Conservation (phyloP, 2,888 invertebrate genomes). For the Cephus rjabovi region DNA sequence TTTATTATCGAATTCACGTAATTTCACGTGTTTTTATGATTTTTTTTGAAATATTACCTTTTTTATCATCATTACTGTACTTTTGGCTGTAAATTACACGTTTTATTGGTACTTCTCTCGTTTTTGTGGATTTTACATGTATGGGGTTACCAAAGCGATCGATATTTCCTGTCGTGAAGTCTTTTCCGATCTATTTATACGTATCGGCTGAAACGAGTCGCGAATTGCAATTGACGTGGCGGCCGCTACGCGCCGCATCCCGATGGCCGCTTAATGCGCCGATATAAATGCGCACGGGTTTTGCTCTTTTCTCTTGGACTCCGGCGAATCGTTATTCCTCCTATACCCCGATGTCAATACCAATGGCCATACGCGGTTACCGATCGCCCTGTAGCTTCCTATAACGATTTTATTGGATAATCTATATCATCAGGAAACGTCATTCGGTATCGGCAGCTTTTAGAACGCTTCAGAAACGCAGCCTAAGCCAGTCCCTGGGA, state of each 20-base stretch:
- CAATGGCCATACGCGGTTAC: not conserved
- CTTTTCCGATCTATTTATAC: not conserved
- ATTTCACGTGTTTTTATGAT: not conserved
- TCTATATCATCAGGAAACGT: constrained; percentile 41
- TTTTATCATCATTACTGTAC: not conserved
- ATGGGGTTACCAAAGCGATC: not conserved
- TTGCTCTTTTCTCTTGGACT: not conserved
- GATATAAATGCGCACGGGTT: constrained; percentile 48
- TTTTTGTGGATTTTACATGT: not conserved
- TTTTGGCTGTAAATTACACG: not conserved
- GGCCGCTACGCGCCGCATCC: not conserved
- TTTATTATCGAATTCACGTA: not conserved
- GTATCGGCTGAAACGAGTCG: not conserved
- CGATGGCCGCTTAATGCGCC: constrained; percentile 38
- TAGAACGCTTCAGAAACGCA: not conserved
- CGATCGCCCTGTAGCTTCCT: not conserved
- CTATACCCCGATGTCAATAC: not conserved
- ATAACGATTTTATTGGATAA: constrained; percentile 7
- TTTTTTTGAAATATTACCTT: not conserved
- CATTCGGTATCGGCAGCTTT: not conserved
- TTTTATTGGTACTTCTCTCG: not conserved
- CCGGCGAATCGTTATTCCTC: not conserved
- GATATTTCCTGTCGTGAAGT: not conserved
- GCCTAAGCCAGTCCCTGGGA: not conserved
- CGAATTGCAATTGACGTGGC: not conserved